Conservation (phyloP, 2,888 invertebrate species). For the Caenorhabditis sinica region DNA sequence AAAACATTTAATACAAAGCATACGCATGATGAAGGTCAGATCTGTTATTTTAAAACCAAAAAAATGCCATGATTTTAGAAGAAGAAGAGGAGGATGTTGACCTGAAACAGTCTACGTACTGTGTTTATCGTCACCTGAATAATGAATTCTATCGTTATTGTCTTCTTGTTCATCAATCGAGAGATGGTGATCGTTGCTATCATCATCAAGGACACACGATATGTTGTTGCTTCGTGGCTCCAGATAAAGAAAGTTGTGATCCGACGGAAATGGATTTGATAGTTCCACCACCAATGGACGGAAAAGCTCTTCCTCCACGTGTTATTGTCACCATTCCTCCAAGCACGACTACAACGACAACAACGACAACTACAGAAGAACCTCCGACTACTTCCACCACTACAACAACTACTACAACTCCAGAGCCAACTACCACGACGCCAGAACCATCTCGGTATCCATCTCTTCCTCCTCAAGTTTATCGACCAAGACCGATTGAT, state of each 20-base stretch:
- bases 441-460: conserved; percentile 56
- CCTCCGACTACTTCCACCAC: conserved; percentile 50
- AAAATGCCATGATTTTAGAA: conserved; percentile 3
- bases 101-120: conserved; percentile 60
- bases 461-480: conserved; percentile 55
- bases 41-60: too few relatives aligned
- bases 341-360: conserved; percentile 33
- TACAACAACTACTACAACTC: conserved; percentile 49
- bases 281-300: conserved; percentile 57
- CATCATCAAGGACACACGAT: conserved; percentile 73
- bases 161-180: conserved; percentile 68
- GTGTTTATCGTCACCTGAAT: conserved; percentile 75
- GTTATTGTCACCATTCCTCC: conserved; percentile 60
- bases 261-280: conserved; percentile 73
- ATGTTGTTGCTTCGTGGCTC: conserved; percentile 75
- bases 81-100: conserved; percentile 40
- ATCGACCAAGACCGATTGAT: conserved; percentile 57
- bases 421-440: conserved; percentile 54
- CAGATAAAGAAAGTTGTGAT: conserved; percentile 72
- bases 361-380: conserved; percentile 51
- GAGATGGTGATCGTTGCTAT: conserved; percentile 69
- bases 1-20: conserved; percentile 52
- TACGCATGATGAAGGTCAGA: conserved; percentile 29
- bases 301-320: conserved; percentile 34
- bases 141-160: conserved; percentile 74